Evolutionary conservation across 2,113 vertebrate genomes (phyloP), one percentile per base, ranked within the genome.

Genomic region (Cryptoleucopteryx plumbea): DNA sequence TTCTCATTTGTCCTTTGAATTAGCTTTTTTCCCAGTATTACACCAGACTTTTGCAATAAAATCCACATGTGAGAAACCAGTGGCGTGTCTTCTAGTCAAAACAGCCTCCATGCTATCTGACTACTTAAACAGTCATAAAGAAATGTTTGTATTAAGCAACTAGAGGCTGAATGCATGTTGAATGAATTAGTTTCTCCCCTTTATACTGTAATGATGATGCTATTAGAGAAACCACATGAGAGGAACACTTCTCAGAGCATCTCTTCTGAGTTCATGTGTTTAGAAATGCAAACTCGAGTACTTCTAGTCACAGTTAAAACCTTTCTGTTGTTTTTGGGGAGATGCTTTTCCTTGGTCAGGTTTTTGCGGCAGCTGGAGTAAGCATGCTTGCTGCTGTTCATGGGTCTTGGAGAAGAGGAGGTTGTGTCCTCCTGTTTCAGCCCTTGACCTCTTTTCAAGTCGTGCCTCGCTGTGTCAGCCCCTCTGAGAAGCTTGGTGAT

Each of bases 221-320:
- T 3, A 3, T 90, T 90, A 84, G 70, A 91, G 63, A 95, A 94
- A 92, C 94, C 94, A 86, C 92, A 96, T 77, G 65, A 95, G 75
- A 81, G 56, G 53, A 86, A 32, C 1, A 1, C 67, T 90, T 83
- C 56, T 86, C 38, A 47, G 88, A 80, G 40, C 38, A 45, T 82
- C 52, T 72, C 23, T 79, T 94, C 72, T 0, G 5, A 85, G 70
- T 71, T 75, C 8, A 2, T 70, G 36, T 59, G 6, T 79, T 74
- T 83, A 40, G 88, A 82, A 91, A 56, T 88, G 75, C 65, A 56
- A 58, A 73, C 63, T 56, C 2, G 6, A 68, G 40, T 84, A 29
- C n/a, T 86, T 95, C 68, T 88, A 70, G 80, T 78, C 26, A 21
- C 32, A 61, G 34, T 78, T 75, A 67, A 93, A 94, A 67, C 10